Evolutionary conservation across 2,797 vertebrate genomes (phyloP), one percentile per base, ranked within the genome.

Genomic region (Xiphophorus birchmanni): DNA sequence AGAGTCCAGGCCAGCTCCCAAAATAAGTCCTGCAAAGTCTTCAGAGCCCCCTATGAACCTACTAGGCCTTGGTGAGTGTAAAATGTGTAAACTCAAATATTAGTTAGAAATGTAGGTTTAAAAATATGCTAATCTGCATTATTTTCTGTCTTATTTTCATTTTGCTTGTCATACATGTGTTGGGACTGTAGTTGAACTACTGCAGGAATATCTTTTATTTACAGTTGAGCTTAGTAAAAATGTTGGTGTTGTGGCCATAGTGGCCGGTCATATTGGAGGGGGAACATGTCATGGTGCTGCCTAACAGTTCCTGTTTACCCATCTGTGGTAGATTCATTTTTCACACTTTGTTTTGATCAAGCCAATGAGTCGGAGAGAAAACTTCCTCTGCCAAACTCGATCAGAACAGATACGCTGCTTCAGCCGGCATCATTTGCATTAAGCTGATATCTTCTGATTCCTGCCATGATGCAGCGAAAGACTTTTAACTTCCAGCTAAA

Each of bases 41-140:
- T 89, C 95, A 89, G 97, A 98, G 91, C 95, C 96, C 6, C 95
- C 97, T 82, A 95, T 98, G 87, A 98, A 99, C 93, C 96, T 99
- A 82, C 93, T 99, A 92, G 98, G 97, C 91, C 97, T 99, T 76
- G 98, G 98, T 99, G 94, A 97, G 98, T 94, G 8, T 48, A 6
- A 54, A 67, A 75, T 37, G 37, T 71, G 23, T 1, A 63, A 17
- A 48, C 71, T 52, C 8, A 75, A 37, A 40, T 29, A 73, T 76
- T 54, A 17, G 35, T 76, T 69, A 23, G n/a, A 75, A 69, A 42
- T 69, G 69, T 32, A 5, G 26, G n/a, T 0, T 73, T n/a, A 69
- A 52, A 60, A 76, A 21, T 10, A 37, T 17, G 54, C 78, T 35
- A 42, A 7, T 12, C 32, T 73, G 17, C 50, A n/a, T 80, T 77